These are phyloP conservation scores for Arbacia lixula DNA, from an alignment of 53 echinoderm and acorn worm genomes.

Conservation along the genomic window DNA sequence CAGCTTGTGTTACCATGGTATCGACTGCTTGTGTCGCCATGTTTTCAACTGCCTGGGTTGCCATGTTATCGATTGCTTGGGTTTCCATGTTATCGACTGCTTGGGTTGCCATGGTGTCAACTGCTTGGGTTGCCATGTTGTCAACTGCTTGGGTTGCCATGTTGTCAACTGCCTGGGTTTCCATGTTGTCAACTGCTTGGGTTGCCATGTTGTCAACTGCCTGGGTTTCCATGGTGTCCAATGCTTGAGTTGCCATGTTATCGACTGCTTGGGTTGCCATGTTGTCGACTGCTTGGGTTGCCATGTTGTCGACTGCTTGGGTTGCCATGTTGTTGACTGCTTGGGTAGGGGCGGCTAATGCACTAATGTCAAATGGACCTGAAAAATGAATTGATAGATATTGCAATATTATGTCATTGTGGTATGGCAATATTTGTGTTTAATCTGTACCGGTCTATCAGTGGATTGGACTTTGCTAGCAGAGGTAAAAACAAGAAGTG, in stretches of 20 bases:
- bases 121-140: slow-evolving; percentile 45
- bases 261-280: slow-evolving; percentile 22
- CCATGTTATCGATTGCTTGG: neutral
- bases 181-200: neutral
- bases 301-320: slow-evolving; percentile 47
- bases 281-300: neutral
- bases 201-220: slow-evolving; percentile 8
- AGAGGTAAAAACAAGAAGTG: too few species aligned
- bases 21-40: slow-evolving; percentile 7
- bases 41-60: slow-evolving; percentile 6
- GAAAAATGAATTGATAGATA: neutral
- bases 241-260: neutral
- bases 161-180: slow-evolving; percentile 13
- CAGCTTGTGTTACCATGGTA: neutral
- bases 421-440: too few species aligned
- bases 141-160: slow-evolving; percentile 9
- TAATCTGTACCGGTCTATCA: too few species aligned
- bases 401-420: too few species aligned
- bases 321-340: slow-evolving; percentile 55
- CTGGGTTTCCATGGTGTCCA: slow-evolving; percentile 1
- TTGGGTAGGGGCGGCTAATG: slow-evolving; percentile 53
- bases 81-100: slow-evolving; percentile 33
- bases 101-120: slow-evolving; percentile 48
- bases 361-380: slow-evolving; percentile 34
- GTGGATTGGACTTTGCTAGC: too few species aligned